phyloP scores from a whole-genome alignment of 2,797 vertebrate genomes.

The Passerculus sandwichensis region DNA sequence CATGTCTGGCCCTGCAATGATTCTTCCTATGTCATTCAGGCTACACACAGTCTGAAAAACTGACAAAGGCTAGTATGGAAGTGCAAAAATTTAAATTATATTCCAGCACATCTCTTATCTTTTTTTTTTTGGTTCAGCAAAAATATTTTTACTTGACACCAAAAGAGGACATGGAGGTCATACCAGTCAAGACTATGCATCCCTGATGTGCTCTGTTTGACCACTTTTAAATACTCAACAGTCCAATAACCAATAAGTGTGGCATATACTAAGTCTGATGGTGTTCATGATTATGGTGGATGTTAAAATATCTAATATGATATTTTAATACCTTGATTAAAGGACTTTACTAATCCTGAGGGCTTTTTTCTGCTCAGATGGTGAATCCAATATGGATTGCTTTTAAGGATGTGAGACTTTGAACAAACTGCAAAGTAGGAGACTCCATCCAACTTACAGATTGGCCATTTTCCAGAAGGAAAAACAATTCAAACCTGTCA shows the following conservation, averaged over 20 bases:
- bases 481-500: background rate
- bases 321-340: background rate
- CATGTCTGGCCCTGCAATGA: background rate
- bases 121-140: too few species aligned
- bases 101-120: background rate
- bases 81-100: background rate
- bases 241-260: background rate
- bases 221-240: background rate
- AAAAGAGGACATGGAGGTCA: background rate
- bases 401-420: background rate
- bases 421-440: background rate
- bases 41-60: background rate
- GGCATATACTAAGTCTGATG: background rate
- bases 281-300: background rate
- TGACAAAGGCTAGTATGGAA: background rate
- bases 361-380: accelerated
- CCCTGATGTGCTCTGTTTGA: background rate
- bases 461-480: background rate
- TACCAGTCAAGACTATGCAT: background rate
- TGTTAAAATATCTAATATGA: background rate
- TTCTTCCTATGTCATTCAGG: background rate
- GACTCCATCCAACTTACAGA: background rate
- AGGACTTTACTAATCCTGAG: background rate
- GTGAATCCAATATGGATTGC: background rate
- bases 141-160: background rate